Evolutionary conservation across 2,113 vertebrate genomes (phyloP), one percentile per base, ranked within the genome.

Genomic region (Gracilinanus agilis): DNA sequence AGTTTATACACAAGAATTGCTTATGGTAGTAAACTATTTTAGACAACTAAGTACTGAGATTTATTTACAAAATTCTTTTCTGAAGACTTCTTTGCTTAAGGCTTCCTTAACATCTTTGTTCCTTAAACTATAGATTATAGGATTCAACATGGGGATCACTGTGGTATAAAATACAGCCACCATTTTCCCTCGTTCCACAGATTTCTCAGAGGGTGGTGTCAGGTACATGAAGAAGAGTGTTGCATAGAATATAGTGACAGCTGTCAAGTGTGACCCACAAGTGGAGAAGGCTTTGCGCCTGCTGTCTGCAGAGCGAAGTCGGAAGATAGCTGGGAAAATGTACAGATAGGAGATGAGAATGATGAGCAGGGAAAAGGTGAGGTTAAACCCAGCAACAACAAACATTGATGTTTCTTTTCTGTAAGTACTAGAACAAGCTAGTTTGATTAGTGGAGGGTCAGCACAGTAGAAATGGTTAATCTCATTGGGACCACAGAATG

Each of bases 391-490:
- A 49, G 96, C 96, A 40, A 97, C 96, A 21, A 93, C 90, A 58
- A 96, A 94, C 95, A 98, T 93, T 0, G 96, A 96, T 0, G 24
- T 90, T 13, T 97, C 95, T 83, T 97, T 98, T n/a, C 40, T 95
- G 40, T 93, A 91, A 21, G 93, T 97, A 53, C 96, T 90, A 0
- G 97, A 98, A 90, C 97, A 98, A 0, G 97, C 97, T 44, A 97
- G 94, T 0, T 92, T 91, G 34, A 97, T 93, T 3, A 98, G 93
- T 0, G 91, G 96, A 2, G 97, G 96, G 83, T 96, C 94, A 9
- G 97, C 97, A 83, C 98, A 98, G 89, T 96, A 98, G 89, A 98
- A 98, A 25, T 97, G 97, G 0, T 97, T 94, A 27, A 98, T 44
- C 0, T 96, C 21, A 75, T 95, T 96, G 19, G 93, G 93, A 21